phyloP scores from a whole-genome alignment of 2,113 vertebrate genomes.

The Embiotoca jacksoni region DNA sequence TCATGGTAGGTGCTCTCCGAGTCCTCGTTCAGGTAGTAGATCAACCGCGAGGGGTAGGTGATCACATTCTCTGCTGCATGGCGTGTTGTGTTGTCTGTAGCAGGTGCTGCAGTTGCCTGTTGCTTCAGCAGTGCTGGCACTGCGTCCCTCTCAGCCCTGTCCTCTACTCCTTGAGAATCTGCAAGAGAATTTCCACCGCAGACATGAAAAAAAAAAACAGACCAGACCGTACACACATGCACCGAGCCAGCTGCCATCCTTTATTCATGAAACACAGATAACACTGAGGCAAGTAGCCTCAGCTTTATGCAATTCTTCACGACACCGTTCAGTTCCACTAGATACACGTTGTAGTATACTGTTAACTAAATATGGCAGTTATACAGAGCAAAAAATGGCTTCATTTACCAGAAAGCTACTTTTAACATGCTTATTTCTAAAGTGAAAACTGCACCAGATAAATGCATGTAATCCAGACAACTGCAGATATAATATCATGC shows the following conservation, averaged over 20 bases:
- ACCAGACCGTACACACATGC: background rate
- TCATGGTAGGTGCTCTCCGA: slow-evolving; percentile 95
- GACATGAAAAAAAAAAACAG: slow-evolving; percentile 40
- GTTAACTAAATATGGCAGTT: slow-evolving; percentile 1
- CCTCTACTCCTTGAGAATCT: slow-evolving; percentile 78
- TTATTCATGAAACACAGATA: slow-evolving; percentile 58
- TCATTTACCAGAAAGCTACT: slow-evolving; percentile 27
- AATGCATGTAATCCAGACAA: slow-evolving; percentile 11
- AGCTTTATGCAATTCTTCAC: slow-evolving; percentile 30
- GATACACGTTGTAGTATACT: background rate
- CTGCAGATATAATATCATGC: background rate
- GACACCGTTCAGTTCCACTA: slow-evolving; percentile 3
- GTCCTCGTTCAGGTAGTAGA: slow-evolving; percentile 96
- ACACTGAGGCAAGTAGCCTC: slow-evolving; percentile 25
- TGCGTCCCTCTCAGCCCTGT: slow-evolving; percentile 81
- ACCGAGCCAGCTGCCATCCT: slow-evolving; percentile 44
- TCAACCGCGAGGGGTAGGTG: slow-evolving; percentile 93
- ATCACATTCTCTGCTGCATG: slow-evolving; percentile 88
- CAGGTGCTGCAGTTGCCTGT: slow-evolving; percentile 86
- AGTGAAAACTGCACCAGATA: slow-evolving; percentile 56
- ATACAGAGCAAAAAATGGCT: background rate
- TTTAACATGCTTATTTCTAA: slow-evolving; percentile 20
- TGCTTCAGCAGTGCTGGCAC: slow-evolving; percentile 76
- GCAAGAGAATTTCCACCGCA: slow-evolving; percentile 56
- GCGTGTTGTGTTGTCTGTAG: slow-evolving; percentile 84